Conservation (phyloP, 1,140 invertebrate species). For the Drosophila nigromelanica region DNA sequence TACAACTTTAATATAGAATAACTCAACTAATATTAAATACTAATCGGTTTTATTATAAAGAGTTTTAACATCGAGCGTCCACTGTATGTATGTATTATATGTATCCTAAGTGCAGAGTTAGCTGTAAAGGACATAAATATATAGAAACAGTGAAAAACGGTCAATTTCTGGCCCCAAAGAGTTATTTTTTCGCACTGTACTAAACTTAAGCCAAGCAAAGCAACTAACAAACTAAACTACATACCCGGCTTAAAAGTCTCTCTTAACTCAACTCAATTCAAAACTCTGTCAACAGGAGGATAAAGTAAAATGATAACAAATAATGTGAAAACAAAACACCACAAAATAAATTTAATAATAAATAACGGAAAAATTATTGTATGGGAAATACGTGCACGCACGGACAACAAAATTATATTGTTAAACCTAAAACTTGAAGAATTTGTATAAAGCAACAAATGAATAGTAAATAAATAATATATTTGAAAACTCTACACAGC, state of each 20-base stretch:
- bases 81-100: constrained; percentile 1
- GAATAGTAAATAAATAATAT: constrained; percentile 74
- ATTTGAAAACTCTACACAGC: constrained; percentile 53
- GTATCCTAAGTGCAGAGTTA: constrained; percentile 16
- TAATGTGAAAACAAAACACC: constrained; percentile 36
- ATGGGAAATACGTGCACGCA: constrained; percentile 28
- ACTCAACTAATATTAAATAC: too few relatives aligned
- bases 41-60: too few relatives aligned
- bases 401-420: constrained; percentile 49
- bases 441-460: constrained; percentile 68
- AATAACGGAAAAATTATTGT: constrained; percentile 34
- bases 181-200: constrained; percentile 24
- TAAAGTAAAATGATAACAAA: constrained; percentile 12
- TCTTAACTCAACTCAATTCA: not conserved
- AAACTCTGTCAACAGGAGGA: constrained; percentile 4
- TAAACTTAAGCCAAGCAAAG: constrained; percentile 29
- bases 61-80: too few relatives aligned
- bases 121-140: constrained; percentile 5
- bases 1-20: too few relatives aligned
- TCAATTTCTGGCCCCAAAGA: not conserved
- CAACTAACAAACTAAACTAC: constrained; percentile 27
- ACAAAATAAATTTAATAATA: constrained; percentile 28
- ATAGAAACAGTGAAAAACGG: not conserved
- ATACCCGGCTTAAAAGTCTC: constrained; percentile 24
- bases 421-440: constrained; percentile 53